Evolutionary conservation across 2,113 vertebrate genomes (phyloP).

Genomic region (Xiphias gladius): DNA sequence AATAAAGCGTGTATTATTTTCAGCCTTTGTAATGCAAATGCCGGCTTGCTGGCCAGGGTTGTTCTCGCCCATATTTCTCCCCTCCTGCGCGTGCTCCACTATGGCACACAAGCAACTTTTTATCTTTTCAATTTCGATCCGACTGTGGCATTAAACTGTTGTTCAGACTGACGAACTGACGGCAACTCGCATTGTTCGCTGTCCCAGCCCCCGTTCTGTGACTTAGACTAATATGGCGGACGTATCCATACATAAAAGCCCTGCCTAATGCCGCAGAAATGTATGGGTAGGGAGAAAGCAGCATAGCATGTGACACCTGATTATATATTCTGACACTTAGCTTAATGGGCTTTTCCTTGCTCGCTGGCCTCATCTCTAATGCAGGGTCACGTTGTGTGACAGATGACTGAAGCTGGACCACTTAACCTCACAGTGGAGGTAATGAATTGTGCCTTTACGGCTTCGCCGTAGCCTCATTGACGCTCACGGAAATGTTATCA

Average conservation of each 20-base stretch:
- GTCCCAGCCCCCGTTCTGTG: not conserved
- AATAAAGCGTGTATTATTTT: constrained; percentile 19
- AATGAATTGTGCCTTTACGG: constrained; percentile 41
- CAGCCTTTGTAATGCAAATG: constrained; percentile 55
- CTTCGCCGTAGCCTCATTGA: constrained; percentile 30
- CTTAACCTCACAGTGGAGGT: constrained; percentile 56
- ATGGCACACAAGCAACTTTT: not conserved
- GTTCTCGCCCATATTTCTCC: not conserved
- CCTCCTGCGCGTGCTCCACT: not conserved
- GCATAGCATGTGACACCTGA: constrained; percentile 62
- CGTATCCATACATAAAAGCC: constrained; percentile 44
- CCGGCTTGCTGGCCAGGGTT: not conserved
- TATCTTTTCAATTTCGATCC: not conserved
- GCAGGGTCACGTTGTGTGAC: constrained; percentile 66
- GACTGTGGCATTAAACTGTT: constrained; percentile 21
- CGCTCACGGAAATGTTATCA: constrained; percentile 10
- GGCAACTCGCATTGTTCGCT: not conserved
- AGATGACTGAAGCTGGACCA: constrained; percentile 66
- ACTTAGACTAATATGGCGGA: constrained; percentile 24
- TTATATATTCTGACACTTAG: constrained; percentile 67
- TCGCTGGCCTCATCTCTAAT: constrained; percentile 40
- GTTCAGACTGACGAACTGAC: constrained; percentile 1
- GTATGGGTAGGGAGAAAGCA: constrained; percentile 41
- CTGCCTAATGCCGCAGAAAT: constrained; percentile 54
- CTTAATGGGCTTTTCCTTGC: constrained; percentile 63